Conservation (phyloP, 2,797 vertebrate species). For the Synaphobranchus kaupii region DNA sequence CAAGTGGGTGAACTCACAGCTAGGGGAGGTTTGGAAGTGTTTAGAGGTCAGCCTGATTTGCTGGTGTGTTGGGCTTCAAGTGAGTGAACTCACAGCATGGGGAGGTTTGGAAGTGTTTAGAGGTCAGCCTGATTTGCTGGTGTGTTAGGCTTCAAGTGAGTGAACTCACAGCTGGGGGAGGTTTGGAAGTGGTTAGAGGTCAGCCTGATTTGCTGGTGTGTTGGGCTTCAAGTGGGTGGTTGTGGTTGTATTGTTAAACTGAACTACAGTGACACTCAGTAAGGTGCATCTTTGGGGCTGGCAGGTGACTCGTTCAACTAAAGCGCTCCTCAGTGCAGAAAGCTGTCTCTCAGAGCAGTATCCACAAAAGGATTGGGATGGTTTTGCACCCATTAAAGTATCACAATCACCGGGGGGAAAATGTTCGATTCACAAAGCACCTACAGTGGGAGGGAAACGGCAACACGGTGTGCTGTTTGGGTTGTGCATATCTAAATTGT, state of each 20-base stretch:
- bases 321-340: background rate
- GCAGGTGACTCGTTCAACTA: background rate
- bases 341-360: background rate
- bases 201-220: background rate
- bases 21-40: background rate
- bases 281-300: background rate
- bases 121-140: background rate
- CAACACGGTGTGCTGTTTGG: background rate
- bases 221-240: background rate
- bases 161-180: constrained; percentile 19
- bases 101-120: background rate
- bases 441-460: background rate
- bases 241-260: background rate
- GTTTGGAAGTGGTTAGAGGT: background rate
- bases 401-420: background rate
- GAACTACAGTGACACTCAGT: background rate
- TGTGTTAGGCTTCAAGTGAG: constrained; percentile 77
- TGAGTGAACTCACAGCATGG: constrained; percentile 63
- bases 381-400: background rate
- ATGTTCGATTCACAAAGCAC: background rate
- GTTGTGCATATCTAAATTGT: background rate
- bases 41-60: background rate
- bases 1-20: constrained; percentile 74
- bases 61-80: constrained; percentile 65
- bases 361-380: background rate